Evolutionary conservation across 2,888 invertebrate species (phyloP).

Genomic region (Sphecodes monilicornis): DNA sequence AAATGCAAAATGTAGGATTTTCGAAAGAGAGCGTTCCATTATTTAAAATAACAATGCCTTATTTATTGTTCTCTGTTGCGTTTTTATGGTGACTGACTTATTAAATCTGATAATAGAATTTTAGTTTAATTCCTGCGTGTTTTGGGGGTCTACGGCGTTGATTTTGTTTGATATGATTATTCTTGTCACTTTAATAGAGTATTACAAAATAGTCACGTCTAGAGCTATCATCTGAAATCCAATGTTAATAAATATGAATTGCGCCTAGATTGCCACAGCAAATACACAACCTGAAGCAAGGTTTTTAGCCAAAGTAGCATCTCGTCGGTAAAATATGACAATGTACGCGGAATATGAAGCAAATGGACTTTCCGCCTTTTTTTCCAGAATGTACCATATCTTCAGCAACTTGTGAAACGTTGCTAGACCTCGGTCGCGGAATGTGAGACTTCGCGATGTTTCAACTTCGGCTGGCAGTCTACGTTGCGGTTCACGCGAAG

Average conservation of each 20-base stretch:
- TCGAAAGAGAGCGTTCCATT: no score
- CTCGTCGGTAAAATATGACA: not conserved
- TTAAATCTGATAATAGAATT: not conserved
- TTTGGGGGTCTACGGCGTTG: no score
- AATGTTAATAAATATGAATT: not conserved
- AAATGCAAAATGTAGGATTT: no score
- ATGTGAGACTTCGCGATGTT: not conserved
- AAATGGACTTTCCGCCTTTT: not conserved
- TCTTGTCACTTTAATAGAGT: not conserved
- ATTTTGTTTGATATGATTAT: no score
- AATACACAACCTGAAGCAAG: not conserved
- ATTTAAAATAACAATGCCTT: not conserved
- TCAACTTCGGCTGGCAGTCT: not conserved
- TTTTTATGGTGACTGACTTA: not conserved
- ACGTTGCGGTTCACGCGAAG: not conserved
- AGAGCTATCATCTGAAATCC: not conserved
- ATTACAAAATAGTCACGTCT: not conserved
- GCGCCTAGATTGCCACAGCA: not conserved
- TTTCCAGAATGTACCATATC: not conserved
- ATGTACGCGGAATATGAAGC: not conserved
- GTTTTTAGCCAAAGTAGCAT: not conserved
- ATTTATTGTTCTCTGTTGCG: not conserved
- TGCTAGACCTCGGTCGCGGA: not conserved
- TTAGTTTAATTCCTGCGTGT: not conserved
- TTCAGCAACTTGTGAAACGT: not conserved